phyloP scores from a whole-genome alignment of 2,888 invertebrate genomes.

The Apodemia duryi region DNA sequence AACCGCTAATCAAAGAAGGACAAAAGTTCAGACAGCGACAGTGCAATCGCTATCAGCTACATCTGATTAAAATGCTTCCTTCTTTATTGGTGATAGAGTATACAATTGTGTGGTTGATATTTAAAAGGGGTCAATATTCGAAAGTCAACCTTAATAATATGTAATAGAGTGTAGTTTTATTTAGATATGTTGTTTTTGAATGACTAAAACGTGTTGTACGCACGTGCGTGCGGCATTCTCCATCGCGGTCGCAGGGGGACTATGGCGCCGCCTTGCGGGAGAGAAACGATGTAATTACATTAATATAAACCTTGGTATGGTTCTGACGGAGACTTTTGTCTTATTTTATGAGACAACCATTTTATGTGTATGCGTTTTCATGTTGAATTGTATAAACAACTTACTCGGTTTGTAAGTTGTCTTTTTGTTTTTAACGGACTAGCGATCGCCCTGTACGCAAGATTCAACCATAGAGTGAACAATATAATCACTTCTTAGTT shows the following conservation, averaged over 20 bases:
- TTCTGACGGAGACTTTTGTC: slow-evolving; percentile 67
- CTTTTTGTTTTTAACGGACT: too few species aligned
- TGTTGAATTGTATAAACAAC: background rate
- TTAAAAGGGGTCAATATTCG: slow-evolving; percentile 35
- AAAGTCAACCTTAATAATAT: slow-evolving; percentile 46
- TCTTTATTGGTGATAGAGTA: slow-evolving; percentile 57
- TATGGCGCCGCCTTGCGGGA: slow-evolving; percentile 72
- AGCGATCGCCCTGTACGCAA: too few species aligned
- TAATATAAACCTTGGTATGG: slow-evolving; percentile 70
- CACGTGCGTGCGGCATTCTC: slow-evolving; percentile 62
- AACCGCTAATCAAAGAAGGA: slow-evolving; percentile 71
- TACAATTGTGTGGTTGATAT: slow-evolving; percentile 55
- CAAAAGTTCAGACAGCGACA: slow-evolving; percentile 70
- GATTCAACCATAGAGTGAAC: too few species aligned
- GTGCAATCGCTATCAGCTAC: slow-evolving; percentile 43
- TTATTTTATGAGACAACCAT: slow-evolving; percentile 48
- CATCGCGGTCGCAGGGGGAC: slow-evolving; percentile 34
- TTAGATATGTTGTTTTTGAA: slow-evolving; percentile 39
- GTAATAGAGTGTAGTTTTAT: slow-evolving; percentile 51
- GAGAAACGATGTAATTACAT: slow-evolving; percentile 71
- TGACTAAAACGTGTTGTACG: slow-evolving; percentile 54
- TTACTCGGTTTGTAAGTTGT: background rate
- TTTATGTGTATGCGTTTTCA: background rate
- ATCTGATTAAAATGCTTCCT: slow-evolving; percentile 7
- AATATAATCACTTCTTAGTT: too few species aligned